Conservation (phyloP, 2,888 invertebrate species). For the Laothoe populi region DNA sequence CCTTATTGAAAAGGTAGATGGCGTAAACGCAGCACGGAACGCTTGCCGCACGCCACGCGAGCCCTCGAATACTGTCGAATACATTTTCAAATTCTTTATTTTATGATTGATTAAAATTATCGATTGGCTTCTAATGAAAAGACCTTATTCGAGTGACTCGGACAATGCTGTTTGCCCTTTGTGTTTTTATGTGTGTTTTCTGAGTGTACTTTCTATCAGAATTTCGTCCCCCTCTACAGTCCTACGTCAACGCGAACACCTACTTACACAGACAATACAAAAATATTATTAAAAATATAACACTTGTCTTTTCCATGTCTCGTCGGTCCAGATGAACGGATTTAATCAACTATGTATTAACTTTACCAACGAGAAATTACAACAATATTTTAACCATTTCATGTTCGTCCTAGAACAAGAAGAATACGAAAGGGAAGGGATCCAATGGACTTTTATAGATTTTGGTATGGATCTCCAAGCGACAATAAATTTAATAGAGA, state of each 20-base stretch:
- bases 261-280: conserved; percentile 25
- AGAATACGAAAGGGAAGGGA: conserved; percentile 96
- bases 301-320: conserved; percentile 65
- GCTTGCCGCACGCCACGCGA: conserved; percentile 79
- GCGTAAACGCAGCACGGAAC: conserved; percentile 80
- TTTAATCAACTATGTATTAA: conserved; percentile 98
- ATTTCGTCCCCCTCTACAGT: conserved; percentile 31
- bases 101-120: conserved; percentile 29
- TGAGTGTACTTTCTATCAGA: conserved; percentile 58
- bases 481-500: conserved; percentile 95
- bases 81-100: conserved; percentile 34
- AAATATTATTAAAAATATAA: conserved; percentile 39
- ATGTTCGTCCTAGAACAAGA: conserved; percentile 98
- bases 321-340: conserved; percentile 91
- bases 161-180: conserved; percentile 71
- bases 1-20: conserved; percentile 95
- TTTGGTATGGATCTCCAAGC: conserved; percentile 97
- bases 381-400: conserved; percentile 98
- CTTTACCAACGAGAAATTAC: conserved; percentile 97
- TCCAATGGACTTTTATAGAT: conserved; percentile 96
- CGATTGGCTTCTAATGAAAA: conserved; percentile 34
- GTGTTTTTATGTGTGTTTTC: conserved; percentile 64
- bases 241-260: conserved; percentile 3
- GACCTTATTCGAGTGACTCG: conserved; percentile 62
- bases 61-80: conserved; percentile 59